Conservation (phyloP, 2,888 invertebrate species). For the Trachelus stipa region DNA sequence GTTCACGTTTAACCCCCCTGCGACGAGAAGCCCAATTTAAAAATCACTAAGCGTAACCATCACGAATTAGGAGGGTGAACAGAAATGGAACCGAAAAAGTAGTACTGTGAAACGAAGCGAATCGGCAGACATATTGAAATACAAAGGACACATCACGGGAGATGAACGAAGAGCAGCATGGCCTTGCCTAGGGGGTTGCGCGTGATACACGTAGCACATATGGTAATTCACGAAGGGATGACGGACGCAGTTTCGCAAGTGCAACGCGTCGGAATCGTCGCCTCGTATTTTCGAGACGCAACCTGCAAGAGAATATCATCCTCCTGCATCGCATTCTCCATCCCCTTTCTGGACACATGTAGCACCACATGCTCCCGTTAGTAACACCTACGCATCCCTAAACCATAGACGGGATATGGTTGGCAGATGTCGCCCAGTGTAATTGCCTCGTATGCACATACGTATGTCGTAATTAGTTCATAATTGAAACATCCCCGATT, state of each 20-base stretch:
- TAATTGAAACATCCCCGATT: constrained; percentile 47
- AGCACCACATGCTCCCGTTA: constrained; percentile 49
- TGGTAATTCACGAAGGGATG: not conserved
- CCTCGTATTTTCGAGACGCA: constrained; percentile 19
- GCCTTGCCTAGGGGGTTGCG: not conserved
- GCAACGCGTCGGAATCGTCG: constrained; percentile 23
- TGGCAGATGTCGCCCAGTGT: constrained; percentile 56
- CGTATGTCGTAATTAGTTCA: constrained; percentile 52
- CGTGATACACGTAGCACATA: not conserved
- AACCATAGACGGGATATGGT: constrained; percentile 36
- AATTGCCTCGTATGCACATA: constrained; percentile 47
- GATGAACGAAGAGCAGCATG: not conserved
- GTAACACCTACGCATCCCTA: constrained; percentile 40
- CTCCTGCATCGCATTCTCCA: constrained; percentile 16
- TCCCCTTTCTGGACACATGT: constrained; percentile 38
- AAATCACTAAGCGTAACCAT: not conserved
- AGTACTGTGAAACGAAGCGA: not conserved
- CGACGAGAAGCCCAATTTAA: not conserved
- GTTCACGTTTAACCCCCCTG: not conserved
- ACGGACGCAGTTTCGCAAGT: constrained; percentile 2
- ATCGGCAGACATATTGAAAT: not conserved
- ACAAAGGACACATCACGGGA: not conserved
- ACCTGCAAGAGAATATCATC: constrained; percentile 18
- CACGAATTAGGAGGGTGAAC: not conserved
- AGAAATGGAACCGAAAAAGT: not conserved